Base-by-base conservation (phyloP, 2,113 vertebrate genomes). In the Semicossyphus pulcher region DNA sequence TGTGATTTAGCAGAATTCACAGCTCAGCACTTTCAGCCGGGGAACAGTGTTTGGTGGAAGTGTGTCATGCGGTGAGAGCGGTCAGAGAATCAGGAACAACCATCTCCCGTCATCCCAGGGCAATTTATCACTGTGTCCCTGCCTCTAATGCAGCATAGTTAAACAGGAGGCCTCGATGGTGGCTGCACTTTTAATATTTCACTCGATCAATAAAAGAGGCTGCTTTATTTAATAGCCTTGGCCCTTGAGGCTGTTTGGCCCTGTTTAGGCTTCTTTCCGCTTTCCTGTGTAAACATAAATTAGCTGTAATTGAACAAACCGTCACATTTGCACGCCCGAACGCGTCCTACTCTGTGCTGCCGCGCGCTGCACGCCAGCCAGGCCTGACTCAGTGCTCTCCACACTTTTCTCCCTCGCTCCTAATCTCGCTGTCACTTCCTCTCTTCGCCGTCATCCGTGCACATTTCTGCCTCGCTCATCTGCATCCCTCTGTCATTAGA, bases 251-350 rank as follows among this genome's bases (percentile, higher is more conserved):
- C 72, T 76, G 58, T 79, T 88, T 84, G 72, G 78, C 53, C 53
- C 36, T 76, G 78, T 91, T 84, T 64, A 69, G 76, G 66, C 86
- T 74, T 65, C 72, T 82, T 81, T 84, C 75, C 52, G 7, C 61
- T 80, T 78, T 88, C 66, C 47, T 44, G 74, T 87, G 86, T 89
- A 90, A 89, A 88, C 83, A 89, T 85, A 87, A 89, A 89, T 90
- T 74, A 79, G 63, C 81, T 60, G 52, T 81, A 81, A 85, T 84
- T 82, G 80, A 88, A 78, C 76, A 88, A 85, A 84, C 78, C 63
- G 54, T 80, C 54, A 44, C 65, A 76, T 84, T 88, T 88, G 75
- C 84, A 86, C 32, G 48, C 52, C 72, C 80, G 72, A 54, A 70
- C 31, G 65, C 57, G 2, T 56, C 41, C 41, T 20, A 20, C 41